Evolutionary conservation across 2,113 vertebrate genomes (phyloP).

Genomic region (Scolopax mira): DNA sequence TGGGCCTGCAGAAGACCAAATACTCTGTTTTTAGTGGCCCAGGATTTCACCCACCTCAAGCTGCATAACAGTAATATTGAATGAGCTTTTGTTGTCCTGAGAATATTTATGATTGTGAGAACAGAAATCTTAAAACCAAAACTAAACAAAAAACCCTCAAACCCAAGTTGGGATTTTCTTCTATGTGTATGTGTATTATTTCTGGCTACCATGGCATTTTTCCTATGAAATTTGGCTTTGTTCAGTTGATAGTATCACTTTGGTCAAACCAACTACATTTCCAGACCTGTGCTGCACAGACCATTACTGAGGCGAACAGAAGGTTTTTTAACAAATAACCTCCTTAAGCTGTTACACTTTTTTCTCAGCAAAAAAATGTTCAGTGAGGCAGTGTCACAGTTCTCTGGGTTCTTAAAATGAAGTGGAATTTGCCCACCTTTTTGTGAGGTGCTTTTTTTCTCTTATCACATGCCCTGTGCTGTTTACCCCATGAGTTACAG

Average conservation of each 20-base stretch:
- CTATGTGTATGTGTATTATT: not conserved
- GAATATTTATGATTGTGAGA: not conserved
- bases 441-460: not conserved
- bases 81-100: not conserved
- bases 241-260: slow-evolving; percentile 31
- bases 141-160: not conserved
- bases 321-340: slow-evolving; percentile 24
- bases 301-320: not conserved
- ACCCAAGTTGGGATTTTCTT: not conserved
- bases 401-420: not conserved
- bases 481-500: slow-evolving; percentile 18
- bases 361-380: not conserved
- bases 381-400: not conserved
- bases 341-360: not conserved
- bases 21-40: not conserved
- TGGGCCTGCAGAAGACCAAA: not conserved
- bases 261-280: slow-evolving; percentile 57
- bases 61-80: fast-evolving
- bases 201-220: slow-evolving; percentile 44
- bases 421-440: not conserved
- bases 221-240: slow-evolving; percentile 39
- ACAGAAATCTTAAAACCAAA: not conserved
- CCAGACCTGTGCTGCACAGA: slow-evolving; percentile 20
- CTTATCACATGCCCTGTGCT: slow-evolving; percentile 45
- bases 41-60: not conserved